Evolutionary conservation across 1,140 invertebrate genomes (phyloP).

Genomic region (Globodera ellingtonae): DNA sequence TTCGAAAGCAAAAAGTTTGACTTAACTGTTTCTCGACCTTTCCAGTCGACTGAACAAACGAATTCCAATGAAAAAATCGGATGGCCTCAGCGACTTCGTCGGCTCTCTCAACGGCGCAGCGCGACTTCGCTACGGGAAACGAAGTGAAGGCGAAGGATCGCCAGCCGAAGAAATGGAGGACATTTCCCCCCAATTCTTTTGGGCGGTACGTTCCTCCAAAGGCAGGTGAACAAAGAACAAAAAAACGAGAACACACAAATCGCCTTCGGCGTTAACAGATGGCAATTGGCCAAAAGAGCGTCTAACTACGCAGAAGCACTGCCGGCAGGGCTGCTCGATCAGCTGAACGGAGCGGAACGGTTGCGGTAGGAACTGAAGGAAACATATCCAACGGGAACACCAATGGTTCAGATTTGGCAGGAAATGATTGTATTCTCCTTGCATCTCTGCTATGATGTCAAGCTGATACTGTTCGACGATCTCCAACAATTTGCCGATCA

Average conservation of each 20-base stretch:
- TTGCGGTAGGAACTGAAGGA: constrained; percentile 6
- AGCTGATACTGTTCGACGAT: no score
- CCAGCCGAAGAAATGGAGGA: neutral
- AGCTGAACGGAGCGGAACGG: constrained; percentile 30
- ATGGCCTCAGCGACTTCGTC: constrained; percentile 18
- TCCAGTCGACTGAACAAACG: constrained; percentile 19
- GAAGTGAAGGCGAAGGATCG: neutral
- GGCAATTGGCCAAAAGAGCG: constrained; percentile 15
- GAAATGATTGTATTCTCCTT: neutral
- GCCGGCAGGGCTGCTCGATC: constrained; percentile 21
- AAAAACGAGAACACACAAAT: neutral
- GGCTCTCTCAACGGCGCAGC: constrained; percentile 19
- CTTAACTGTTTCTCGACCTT: neutral
- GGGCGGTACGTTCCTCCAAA: neutral
- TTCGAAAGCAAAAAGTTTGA: neutral
- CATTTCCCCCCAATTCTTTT: neutral
- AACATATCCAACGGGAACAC: neutral
- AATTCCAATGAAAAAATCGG: constrained; percentile 14
- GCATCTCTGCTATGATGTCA: no score
- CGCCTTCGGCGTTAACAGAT: neutral
- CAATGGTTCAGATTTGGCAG: constrained; percentile 21
- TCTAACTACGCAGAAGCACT: constrained; percentile 16
- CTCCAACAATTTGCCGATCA: no score
- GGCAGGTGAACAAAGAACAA: neutral
- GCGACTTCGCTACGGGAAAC: constrained; percentile 21